Evolutionary conservation across 2,113 vertebrate genomes (phyloP), one percentile per base, ranked within the genome.

Genomic region (Fulmarus glacialis): DNA sequence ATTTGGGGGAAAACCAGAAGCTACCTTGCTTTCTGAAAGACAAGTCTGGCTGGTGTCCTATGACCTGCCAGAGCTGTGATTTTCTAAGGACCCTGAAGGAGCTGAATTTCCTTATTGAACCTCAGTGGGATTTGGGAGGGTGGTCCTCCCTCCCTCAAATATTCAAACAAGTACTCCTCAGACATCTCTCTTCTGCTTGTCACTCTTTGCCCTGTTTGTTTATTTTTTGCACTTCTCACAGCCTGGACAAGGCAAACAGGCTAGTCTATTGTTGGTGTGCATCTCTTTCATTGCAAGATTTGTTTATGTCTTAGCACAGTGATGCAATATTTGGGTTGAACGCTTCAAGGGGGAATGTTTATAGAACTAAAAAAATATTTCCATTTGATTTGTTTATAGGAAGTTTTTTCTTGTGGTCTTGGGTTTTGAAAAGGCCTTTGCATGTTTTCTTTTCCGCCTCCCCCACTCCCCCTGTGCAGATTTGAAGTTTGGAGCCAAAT

Each of bases 291-390:
- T 90, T 96, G 94, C 79, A 91, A 96, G 95, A 84, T 96, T 93
- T 97, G 95, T 96, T 97, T 97, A 97, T 96, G 89, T 96, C 93
- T 96, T 96, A 93, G 89, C 84, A 63, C 89, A 96, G 94, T 95
- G 96, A 97, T 97, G 96, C 94, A 97, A 97, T 97, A 95, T 97
- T 97, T 97, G 97, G 97, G 96, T 96, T 97, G 96, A 96, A 96
- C 1, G 55, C 93, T 97, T 96, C 94, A 97, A 97, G 97, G 91
- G 89, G 50, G 78, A 97, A 96, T 97, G 97, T 97, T 97, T 96
- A 96, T 90, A 94, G 94, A 97, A 87, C 95, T 97, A 95, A 97
- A 96, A 97, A 97, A 96, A 96, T 97, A 96, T 97, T 97, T 97
- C 93, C 93, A 95, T 97, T 96, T 97, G 95, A 96, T 95, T 97